phyloP scores from a whole-genome alignment of 92 coral and sea anemone species.

The Paramuricea clavata region DNA sequence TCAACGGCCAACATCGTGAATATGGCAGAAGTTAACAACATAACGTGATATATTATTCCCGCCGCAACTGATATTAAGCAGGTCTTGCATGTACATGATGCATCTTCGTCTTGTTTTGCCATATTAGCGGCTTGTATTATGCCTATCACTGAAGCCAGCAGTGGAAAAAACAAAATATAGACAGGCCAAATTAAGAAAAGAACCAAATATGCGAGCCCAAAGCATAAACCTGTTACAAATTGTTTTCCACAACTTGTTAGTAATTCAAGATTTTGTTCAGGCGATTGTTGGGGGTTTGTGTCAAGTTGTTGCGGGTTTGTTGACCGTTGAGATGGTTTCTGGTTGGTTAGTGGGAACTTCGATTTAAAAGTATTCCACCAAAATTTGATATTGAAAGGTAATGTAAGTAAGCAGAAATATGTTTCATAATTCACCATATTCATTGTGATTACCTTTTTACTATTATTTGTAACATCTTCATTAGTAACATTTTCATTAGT shows the following conservation, averaged over 20 bases:
- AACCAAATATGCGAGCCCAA: not conserved
- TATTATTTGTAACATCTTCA: too few species aligned
- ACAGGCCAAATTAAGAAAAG: not conserved
- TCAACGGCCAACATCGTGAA: not conserved
- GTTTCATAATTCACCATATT: too few species aligned
- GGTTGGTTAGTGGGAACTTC: not conserved
- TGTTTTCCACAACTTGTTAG: not conserved
- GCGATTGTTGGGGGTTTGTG: not conserved
- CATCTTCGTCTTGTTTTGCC: not conserved
- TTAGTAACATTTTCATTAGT: too few species aligned
- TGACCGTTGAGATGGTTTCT: not conserved
- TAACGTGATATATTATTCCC: not conserved
- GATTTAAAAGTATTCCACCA: not conserved
- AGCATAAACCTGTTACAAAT: not conserved
- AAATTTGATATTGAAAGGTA: not conserved
- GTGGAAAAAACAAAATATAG: not conserved
- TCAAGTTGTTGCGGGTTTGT: not conserved
- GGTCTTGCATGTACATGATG: not conserved
- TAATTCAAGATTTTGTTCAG: not conserved
- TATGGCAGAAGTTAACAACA: too few species aligned
- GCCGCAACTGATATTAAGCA: too few species aligned
- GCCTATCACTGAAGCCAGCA: not conserved
- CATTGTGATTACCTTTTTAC: too few species aligned
- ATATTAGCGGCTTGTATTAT: too few species aligned
- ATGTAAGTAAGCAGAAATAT: not conserved